These are phyloP conservation scores for Amblyopsis rosae DNA, from an alignment of 2,113 vertebrate genomes.

Conservation along the genomic window DNA sequence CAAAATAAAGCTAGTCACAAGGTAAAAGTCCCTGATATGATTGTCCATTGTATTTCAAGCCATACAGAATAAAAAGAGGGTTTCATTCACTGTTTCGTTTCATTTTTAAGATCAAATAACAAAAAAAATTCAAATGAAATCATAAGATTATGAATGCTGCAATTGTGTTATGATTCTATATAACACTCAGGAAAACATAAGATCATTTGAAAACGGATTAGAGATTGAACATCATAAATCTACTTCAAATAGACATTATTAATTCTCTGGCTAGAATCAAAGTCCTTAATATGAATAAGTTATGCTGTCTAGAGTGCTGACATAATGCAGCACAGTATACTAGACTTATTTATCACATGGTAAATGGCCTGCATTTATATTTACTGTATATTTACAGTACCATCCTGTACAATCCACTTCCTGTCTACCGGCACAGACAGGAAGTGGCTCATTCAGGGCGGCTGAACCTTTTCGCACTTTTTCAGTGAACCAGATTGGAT, in stretches of 20 bases:
- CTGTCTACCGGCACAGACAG: slow-evolving; percentile 48
- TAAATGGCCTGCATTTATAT: too few relatives aligned
- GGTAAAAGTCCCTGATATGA: too few relatives aligned
- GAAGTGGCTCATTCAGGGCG: slow-evolving; percentile 61
- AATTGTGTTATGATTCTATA: not conserved
- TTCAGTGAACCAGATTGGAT: slow-evolving; percentile 58
- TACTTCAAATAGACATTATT: too few relatives aligned
- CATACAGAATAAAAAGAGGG: too few relatives aligned
- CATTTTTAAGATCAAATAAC: not conserved
- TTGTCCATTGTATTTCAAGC: too few relatives aligned
- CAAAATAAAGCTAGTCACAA: too few relatives aligned
- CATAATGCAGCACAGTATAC: slow-evolving; percentile 47
- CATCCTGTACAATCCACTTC: slow-evolving; percentile 35
- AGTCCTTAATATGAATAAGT: slow-evolving; percentile 21
- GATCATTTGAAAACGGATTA: too few relatives aligned
- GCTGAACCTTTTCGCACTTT: slow-evolving; percentile 45
- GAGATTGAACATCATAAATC: too few relatives aligned
- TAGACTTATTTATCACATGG: slow-evolving; percentile 58
- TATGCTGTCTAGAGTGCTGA: slow-evolving; percentile 54
- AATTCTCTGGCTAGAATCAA: not conserved
- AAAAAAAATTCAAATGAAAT: not conserved
- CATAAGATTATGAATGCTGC: not conserved
- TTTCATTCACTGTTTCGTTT: too few relatives aligned
- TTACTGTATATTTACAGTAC: too few relatives aligned
- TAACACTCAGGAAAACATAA: too few relatives aligned